Percentiles rank a stretch among this genome's conserved stretches.
phyloP scores from a whole-genome alignment of 2,113 vertebrate genomes.

The Rhipidura dahli region DNA sequence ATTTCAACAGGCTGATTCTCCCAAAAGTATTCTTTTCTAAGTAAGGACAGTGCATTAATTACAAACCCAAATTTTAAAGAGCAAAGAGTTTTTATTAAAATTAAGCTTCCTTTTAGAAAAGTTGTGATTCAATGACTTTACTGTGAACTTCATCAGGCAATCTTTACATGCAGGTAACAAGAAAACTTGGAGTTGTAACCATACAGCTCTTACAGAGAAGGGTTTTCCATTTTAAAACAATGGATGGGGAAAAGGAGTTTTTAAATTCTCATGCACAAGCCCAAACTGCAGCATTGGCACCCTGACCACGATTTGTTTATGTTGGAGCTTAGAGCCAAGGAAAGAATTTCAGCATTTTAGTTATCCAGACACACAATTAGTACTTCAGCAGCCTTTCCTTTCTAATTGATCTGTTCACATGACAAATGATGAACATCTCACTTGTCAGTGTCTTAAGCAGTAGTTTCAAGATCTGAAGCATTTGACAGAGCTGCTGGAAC shows the following conservation, averaged over 20 bases:
- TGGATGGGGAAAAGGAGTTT: neutral
- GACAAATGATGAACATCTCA: slow-evolving; percentile 61
- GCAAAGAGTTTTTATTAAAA: neutral
- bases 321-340: neutral
- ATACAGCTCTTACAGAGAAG: neutral
- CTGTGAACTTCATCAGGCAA: neutral
- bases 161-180: neutral
- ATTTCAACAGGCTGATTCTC: neutral
- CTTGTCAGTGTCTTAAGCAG: slow-evolving; percentile 50
- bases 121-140: neutral
- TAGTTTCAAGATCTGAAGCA: slow-evolving; percentile 48
- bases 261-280: neutral
- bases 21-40: neutral
- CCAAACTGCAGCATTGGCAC: neutral
- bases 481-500: slow-evolving; percentile 67
- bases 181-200: neutral
- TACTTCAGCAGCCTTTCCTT: slow-evolving; percentile 10
- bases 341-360: neutral
- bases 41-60: neutral
- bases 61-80: neutral
- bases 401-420: slow-evolving; percentile 51
- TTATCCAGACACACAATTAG: slow-evolving; percentile 4
- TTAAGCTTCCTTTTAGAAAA: neutral
- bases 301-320: neutral
- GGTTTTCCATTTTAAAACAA: neutral